Evolutionary conservation across 1,140 invertebrate genomes (phyloP).

Genomic region (Elysia chlorotica): DNA sequence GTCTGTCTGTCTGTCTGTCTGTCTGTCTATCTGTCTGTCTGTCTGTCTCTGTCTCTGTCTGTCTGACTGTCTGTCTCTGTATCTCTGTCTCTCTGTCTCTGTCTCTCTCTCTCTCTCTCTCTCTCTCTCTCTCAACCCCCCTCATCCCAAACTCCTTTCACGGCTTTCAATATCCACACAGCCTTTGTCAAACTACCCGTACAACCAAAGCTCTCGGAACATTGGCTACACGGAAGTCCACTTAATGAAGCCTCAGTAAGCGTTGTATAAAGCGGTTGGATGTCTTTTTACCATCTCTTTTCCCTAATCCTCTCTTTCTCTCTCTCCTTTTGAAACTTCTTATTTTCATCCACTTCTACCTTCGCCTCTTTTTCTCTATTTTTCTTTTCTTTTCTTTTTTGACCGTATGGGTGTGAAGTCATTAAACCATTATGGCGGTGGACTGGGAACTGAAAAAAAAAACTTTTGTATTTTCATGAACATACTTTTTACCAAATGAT

Average conservation of each 20-base stretch:
- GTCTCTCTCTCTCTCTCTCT: background rate
- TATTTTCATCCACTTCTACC: background rate
- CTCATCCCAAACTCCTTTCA: background rate
- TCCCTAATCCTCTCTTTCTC: background rate
- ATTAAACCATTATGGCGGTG: too few species aligned
- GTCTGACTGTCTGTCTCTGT: background rate
- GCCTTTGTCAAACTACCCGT: too few species aligned
- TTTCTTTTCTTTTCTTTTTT: background rate
- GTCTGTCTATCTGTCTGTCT: background rate
- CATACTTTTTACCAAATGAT: background rate
- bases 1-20: background rate
- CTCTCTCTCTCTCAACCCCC: background rate
- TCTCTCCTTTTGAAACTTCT: background rate
- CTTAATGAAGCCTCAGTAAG: too few species aligned
- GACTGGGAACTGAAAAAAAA: background rate
- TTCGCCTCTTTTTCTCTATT: background rate
- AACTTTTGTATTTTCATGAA: conserved; percentile 2
- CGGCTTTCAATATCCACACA: background rate
- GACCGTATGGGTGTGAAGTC: too few species aligned
- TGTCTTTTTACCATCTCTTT: too few species aligned
- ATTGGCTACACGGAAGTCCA: too few species aligned
- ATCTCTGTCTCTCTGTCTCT: background rate
- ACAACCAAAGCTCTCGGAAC: too few species aligned
- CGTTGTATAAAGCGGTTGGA: too few species aligned
- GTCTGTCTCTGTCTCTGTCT: background rate